A percentile compares a stretch with the other conserved stretches of the same genome.
Evolutionary conservation across 1,140 invertebrate species (phyloP).

Genomic region (Doryteuthis pealeii): DNA sequence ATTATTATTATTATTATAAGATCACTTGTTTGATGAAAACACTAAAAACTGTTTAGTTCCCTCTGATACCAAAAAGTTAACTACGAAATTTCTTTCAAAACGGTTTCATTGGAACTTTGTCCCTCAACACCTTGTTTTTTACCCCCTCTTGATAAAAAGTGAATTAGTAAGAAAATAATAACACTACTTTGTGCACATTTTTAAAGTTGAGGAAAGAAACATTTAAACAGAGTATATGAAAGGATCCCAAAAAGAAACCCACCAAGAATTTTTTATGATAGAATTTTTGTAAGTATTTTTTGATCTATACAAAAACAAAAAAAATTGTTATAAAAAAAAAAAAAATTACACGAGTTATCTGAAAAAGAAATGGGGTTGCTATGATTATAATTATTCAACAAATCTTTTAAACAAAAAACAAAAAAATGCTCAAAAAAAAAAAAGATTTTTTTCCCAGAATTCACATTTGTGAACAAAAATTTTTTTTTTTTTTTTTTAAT

Average conservation of each 20-base stretch:
- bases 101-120: too few species aligned
- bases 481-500: not conserved
- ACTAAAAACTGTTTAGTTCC: not conserved
- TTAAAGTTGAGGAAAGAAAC: not conserved
- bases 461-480: too few species aligned
- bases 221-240: not conserved
- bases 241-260: not conserved
- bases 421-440: too few species aligned
- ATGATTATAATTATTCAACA: too few species aligned
- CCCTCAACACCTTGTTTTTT: too few species aligned
- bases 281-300: slow-evolving; percentile 9
- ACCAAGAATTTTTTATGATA: slow-evolving; percentile 10
- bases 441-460: too few species aligned
- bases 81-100: not conserved
- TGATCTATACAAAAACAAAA: not conserved
- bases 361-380: too few species aligned
- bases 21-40: too few species aligned
- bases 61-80: not conserved
- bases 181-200: not conserved
- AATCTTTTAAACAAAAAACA: too few species aligned
- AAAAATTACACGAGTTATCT: not conserved
- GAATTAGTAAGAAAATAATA: not conserved
- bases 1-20: too few species aligned
- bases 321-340: not conserved
- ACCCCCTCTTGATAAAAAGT: not conserved